Evolutionary conservation across 2,797 vertebrate species (phyloP).

Genomic region (Peromyscus attwateri): DNA sequence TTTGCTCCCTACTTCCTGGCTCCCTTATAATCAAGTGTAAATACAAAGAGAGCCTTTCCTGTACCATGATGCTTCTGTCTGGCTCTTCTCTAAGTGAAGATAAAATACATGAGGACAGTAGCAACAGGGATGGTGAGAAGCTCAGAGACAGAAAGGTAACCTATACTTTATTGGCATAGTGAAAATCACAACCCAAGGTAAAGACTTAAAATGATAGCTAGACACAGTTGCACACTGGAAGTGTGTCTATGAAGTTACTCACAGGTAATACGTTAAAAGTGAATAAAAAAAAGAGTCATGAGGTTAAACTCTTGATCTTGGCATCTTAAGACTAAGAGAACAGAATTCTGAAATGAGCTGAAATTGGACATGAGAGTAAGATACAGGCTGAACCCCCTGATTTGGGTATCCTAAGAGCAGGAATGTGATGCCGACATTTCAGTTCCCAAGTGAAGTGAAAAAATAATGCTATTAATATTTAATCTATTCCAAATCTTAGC

Average conservation of each 20-base stretch:
- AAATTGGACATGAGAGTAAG: not conserved
- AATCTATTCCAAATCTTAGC: slow-evolving; percentile 45
- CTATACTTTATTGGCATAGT: not conserved
- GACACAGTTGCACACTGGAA: not conserved
- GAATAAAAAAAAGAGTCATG: not conserved
- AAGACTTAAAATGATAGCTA: not conserved
- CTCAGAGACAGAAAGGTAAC: not conserved
- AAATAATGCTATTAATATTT: slow-evolving; percentile 11
- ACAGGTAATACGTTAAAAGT: not conserved
- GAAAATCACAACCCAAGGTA: not conserved
- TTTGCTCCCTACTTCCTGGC: not conserved
- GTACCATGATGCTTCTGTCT: not conserved
- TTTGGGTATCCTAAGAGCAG: not conserved
- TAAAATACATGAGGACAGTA: not conserved
- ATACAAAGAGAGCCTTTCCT: not conserved
- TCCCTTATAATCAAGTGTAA: not conserved
- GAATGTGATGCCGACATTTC: not conserved
- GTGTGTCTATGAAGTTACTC: not conserved
- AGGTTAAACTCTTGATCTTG: not conserved
- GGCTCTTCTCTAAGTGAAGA: not conserved
- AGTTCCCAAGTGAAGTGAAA: not conserved
- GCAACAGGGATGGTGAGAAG: not conserved
- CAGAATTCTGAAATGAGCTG: not conserved
- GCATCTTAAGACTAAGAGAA: not conserved
- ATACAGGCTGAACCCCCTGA: not conserved